Conservation (phyloP, 2,113 vertebrate species). For the Lontra canadensis region DNA sequence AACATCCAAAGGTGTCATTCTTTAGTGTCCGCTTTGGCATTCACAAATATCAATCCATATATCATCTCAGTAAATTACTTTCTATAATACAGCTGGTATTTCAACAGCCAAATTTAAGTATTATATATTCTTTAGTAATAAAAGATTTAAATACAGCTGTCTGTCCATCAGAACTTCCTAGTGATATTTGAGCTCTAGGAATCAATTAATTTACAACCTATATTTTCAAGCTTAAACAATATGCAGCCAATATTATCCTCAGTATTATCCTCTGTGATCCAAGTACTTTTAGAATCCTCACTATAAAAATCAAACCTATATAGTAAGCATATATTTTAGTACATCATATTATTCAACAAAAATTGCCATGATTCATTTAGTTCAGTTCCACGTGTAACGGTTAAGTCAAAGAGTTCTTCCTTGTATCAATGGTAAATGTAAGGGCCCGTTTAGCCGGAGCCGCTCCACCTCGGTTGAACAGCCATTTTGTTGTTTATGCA, state of each 20-base stretch:
- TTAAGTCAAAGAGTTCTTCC: neutral
- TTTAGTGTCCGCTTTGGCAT: neutral
- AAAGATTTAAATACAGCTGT: neutral
- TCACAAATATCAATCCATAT: neutral
- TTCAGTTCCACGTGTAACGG: neutral
- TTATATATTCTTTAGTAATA: neutral
- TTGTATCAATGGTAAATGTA: neutral
- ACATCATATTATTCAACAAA: neutral
- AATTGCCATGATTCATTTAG: neutral
- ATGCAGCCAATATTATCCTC: neutral
- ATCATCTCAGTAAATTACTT: neutral
- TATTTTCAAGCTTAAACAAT: conserved; percentile 4
- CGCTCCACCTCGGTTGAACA: no score
- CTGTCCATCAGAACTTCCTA: neutral
- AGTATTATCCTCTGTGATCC: neutral
- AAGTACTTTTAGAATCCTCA: neutral
- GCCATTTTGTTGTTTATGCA: no score
- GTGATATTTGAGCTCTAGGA: neutral
- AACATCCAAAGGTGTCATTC: neutral
- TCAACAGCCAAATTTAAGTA: neutral
- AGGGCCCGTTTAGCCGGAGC: no score
- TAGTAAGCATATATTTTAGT: neutral
- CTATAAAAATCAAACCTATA: conserved; percentile 10
- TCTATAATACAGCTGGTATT: neutral
- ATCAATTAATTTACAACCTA: neutral